Base-by-base conservation (phyloP, 2,113 vertebrate genomes). In the Prionailurus viverrinus region DNA sequence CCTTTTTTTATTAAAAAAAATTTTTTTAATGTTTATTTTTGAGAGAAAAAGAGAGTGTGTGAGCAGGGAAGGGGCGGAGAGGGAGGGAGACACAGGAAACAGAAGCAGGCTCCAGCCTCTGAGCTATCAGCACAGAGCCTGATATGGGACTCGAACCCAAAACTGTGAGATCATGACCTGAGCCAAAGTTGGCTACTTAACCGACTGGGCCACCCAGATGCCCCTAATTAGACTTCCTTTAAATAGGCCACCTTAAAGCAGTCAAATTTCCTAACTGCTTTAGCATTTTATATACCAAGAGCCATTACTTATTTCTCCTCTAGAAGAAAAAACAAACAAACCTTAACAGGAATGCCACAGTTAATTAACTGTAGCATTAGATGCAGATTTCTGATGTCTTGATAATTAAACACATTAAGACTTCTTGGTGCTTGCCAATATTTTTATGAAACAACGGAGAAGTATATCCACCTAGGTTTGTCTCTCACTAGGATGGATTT, bases 181-280 rank as follows among this genome's bases (percentile, higher is more conserved):
- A 61, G 58, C 58, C 58, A 61, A 61, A 23, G 19, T 23, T 8
- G 58, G 58, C 21, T 21, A 3, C 58, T 8, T 61, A 61, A 23
- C 58, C 8, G 2, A 61, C 58, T 61, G 21, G 23, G 58, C 21
- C 58, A 23, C 21, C 58, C 58, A 61, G 58, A 21, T 0, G 3
- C 58, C 58, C 21, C 21, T 61, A 61, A 61, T 61, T 84, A 84
- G 63, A 71, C 91, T 95, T 87, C 41, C 36, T 93, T 92, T 92
- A 96, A 96, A 87, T 51, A 97, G 83, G 94, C 33, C 84, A 88
- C 69, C 5, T n/a, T 36, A 74, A 58, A 58, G 63, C 79, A 83
- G 81, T 81, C 94, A 89, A 76, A 80, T 74, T 93, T 97, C 96
- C 79, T 74, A 93, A 19, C 39, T 63, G 69, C n/a, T 68, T 76